Evolutionary conservation across 1,140 invertebrate species (phyloP), one percentile per base, ranked within the genome.

Genomic region (Eupristina koningsbergeri): DNA sequence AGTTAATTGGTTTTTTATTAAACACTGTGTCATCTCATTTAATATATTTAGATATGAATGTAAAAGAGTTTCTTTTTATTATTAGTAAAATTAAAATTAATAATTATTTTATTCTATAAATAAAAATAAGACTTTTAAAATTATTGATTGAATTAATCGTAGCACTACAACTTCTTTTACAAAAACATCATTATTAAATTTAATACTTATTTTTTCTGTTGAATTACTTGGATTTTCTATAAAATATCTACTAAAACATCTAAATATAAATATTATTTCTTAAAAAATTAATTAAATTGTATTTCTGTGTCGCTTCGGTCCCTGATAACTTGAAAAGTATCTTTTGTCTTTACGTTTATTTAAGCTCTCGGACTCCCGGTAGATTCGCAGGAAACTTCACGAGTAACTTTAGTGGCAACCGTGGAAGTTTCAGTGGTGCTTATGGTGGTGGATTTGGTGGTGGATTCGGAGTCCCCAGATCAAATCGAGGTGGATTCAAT

Each of bases 401-500:
- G 3, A 81, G 74, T 77, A 89, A 87, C 50, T 90, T 92, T 64
- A 90, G 91, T 74, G 91, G 88, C 47, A 91, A 91, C 45, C 91
- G 91, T 36, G 90, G 89, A 53, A 88, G 89, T 75, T 89, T 88
- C 80, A 89, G 90, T 3, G 89, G 89, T 76, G 89, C 87, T 7
- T 92, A 91, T 58, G 85, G 88, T 36, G 85, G 84, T 63, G 91
- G 92, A 83, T 93, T 93, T 83, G 91, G 91, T 0, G 91, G 92
- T 71, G 92, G 91, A 45, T 93, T 93, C 73, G 89, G 89, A 45
- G 87, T 89, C 81, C 88, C 91, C n/a, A 89, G 91, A 80, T 87
- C 89, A 3, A 90, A 88, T 85, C 90, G 93, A 69, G 91, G 92
- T 9, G 91, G 91, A 75, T 94, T 93, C 83, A 94, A 93, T 84